Base-by-base conservation (phyloP, 2,797 vertebrate genomes). In the Antrozous pallidus region DNA sequence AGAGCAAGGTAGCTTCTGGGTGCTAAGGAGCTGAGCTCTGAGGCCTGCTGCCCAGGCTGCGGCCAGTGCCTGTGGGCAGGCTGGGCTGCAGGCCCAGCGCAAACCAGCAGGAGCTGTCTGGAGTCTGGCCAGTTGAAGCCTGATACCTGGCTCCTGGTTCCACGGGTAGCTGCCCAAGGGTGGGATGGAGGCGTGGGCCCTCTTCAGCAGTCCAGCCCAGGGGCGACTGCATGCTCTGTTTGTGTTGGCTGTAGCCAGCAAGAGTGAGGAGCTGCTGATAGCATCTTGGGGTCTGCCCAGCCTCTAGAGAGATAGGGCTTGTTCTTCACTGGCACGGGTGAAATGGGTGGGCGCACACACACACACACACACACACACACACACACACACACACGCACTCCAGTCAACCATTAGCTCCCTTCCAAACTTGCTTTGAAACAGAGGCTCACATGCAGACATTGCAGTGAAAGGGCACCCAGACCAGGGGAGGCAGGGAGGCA, bases 131-230 rank as follows among this genome's bases (percentile, higher is more conserved):
- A 97, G 81, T 73, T 90, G 88, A 85, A 95, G 93, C 91, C 87
- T 87, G 95, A 94, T 96, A 96, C 83, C 92, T 92, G 86, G 95
- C 91, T 96, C 56, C 63, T 81, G 67, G 82, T 81, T 94, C 67
- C 33, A 5, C 7, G 84, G n/a, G 75, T 71, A 74, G 82, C 91
- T 91, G 86, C 83, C 93, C 89, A 71, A 51, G 95, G 70, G 87
- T 84, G 92, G 91, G 91, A 73, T 6, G 3, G 73, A 85, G 95
- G 94, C 33, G 16, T 73, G 73, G 63, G 81, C 58, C 85, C 51
- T 83, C 69, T 88, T 71, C 3, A 11, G 70, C 10, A 2, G 93
- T 47, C 58, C 3, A 0, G 80, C 65, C 91, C 31, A 9, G 36
- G 83, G 91, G 79, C 3, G 1, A 69, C 61, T 56, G 80, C 47